Conservation (phyloP, 2,888 invertebrate genomes). For the Xestia c-nigrum region DNA sequence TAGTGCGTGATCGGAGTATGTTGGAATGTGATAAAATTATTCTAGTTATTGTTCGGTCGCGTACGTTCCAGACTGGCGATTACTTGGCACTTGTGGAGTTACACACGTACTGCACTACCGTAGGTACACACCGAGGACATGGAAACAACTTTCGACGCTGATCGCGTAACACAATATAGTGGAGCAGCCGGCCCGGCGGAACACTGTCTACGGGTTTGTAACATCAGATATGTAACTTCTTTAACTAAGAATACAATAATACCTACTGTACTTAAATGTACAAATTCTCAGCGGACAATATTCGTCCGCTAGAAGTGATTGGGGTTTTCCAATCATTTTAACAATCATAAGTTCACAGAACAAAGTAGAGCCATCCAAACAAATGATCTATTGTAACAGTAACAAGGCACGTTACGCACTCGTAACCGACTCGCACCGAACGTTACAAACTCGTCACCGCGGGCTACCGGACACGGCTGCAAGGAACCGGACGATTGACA, state of each 20-base stretch:
- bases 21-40: slow-evolving; percentile 79
- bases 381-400: slow-evolving; percentile 46
- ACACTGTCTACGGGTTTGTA: slow-evolving; percentile 51
- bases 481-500: slow-evolving; percentile 67
- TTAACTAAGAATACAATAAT: slow-evolving; percentile 37
- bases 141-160: slow-evolving; percentile 56
- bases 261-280: slow-evolving; percentile 49
- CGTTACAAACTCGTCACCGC: slow-evolving; percentile 42
- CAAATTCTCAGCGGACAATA: slow-evolving; percentile 43
- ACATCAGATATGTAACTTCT: slow-evolving; percentile 52
- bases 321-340: slow-evolving; percentile 17
- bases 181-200: slow-evolving; percentile 35
- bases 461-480: slow-evolving; percentile 37
- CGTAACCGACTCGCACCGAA: slow-evolving; percentile 41
- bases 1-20: slow-evolving; percentile 76
- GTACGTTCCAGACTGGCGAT: slow-evolving; percentile 73
- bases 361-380: slow-evolving; percentile 32
- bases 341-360: slow-evolving; percentile 27
- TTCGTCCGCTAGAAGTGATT: slow-evolving; percentile 31
- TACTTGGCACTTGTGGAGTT: slow-evolving; percentile 86
- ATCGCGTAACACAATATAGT: slow-evolving; percentile 47
- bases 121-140: slow-evolving; percentile 46
- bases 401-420: slow-evolving; percentile 57
- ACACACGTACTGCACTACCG: slow-evolving; percentile 63
- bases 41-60: slow-evolving; percentile 80